phyloP scores from a whole-genome alignment of 2,888 invertebrate species.

The Cryptus armator region DNA sequence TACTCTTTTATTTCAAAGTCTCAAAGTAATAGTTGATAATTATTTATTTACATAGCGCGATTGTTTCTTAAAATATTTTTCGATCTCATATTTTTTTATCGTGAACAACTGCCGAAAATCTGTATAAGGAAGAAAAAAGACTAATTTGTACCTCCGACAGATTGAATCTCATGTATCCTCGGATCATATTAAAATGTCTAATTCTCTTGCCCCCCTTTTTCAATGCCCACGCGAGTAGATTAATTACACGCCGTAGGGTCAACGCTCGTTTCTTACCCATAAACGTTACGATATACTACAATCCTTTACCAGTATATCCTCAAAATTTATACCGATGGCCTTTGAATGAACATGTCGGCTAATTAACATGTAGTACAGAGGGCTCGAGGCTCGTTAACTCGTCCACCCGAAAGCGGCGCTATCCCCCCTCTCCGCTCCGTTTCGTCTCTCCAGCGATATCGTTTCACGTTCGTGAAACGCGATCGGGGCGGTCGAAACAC shows the following conservation, averaged over 20 bases:
- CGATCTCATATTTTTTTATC: background rate
- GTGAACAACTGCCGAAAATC: background rate
- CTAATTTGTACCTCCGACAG: background rate
- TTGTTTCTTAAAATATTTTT: no score
- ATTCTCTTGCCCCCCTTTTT: conserved; percentile 24
- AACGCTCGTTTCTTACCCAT: conserved; percentile 41
- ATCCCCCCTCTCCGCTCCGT: conserved; percentile 9
- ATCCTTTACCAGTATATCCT: conserved; percentile 27
- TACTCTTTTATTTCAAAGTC: no score
- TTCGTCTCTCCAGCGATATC: conserved; percentile 2
- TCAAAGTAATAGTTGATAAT: no score
- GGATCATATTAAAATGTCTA: conserved; percentile 45
- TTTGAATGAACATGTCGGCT: conserved; percentile 64
- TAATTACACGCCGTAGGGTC: conserved; percentile 62
- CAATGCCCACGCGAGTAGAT: conserved; percentile 62
- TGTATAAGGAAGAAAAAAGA: no score
- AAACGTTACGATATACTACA: conserved; percentile 46
- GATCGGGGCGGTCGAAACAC: conserved; percentile 22
- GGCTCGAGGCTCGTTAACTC: conserved; percentile 60
- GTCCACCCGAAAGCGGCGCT: conserved; percentile 40
- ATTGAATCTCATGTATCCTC: conserved; percentile 19
- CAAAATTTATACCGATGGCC: conserved; percentile 62
- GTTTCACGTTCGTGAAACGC: conserved; percentile 31
- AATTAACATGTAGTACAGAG: conserved; percentile 69
- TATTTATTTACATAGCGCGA: no score